Evolutionary conservation across 2,113 vertebrate species (phyloP).

Genomic region (Anarhynchus alexandrinus): DNA sequence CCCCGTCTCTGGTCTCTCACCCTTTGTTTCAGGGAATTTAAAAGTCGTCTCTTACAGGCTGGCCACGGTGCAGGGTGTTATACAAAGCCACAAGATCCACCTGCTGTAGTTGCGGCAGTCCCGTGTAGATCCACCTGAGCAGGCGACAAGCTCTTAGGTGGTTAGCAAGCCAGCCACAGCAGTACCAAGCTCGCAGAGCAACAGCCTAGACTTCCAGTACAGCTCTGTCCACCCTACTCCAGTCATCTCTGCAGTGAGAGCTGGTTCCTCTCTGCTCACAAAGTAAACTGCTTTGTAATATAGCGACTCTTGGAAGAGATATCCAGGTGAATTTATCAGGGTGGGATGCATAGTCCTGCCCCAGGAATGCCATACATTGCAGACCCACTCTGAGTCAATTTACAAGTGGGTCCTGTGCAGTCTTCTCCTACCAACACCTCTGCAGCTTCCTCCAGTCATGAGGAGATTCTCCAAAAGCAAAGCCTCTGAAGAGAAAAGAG

Average conservation of each 20-base stretch:
- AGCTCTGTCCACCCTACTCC: background rate
- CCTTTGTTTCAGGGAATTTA: too few relatives aligned
- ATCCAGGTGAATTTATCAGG: background rate
- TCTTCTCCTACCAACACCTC: background rate
- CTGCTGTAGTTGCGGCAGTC: background rate
- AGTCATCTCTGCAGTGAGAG: background rate
- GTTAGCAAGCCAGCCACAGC: background rate
- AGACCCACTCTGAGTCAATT: background rate
- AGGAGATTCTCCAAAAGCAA: background rate
- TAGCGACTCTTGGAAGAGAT: background rate
- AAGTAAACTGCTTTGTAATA: background rate
- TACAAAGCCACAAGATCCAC: background rate
- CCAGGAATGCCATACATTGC: background rate
- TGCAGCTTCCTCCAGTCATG: background rate
- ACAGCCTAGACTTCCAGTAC: background rate
- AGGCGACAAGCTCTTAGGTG: fast-evolving
- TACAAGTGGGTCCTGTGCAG: background rate
- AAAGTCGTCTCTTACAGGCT: too few relatives aligned
- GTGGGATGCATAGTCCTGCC: background rate
- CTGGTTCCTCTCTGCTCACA: background rate
- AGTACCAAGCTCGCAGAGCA: fast-evolving
- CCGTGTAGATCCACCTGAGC: background rate
- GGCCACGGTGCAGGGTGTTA: background rate
- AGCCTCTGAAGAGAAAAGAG: background rate
- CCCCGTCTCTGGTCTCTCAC: too few relatives aligned